Conservation (phyloP, 2,113 vertebrate species). For the Illadopsis cleaveri region DNA sequence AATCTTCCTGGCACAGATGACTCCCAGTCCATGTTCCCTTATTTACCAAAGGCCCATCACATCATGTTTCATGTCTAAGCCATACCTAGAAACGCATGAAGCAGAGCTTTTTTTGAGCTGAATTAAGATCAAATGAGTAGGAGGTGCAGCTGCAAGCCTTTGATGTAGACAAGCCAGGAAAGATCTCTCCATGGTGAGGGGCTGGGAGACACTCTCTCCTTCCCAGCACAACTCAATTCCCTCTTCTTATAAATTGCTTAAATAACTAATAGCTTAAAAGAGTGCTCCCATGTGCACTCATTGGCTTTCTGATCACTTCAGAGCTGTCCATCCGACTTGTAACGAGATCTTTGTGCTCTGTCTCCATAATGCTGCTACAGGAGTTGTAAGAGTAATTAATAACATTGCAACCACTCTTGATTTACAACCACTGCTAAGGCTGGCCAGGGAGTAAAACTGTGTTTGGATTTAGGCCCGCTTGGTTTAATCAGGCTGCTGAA, state of each 20-base stretch:
- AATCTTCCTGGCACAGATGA: constrained; percentile 3
- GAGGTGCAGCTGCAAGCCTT: background rate
- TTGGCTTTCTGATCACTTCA: background rate
- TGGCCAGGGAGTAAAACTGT: background rate
- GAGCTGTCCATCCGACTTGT: background rate
- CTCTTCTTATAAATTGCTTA: background rate
- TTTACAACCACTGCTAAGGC: background rate
- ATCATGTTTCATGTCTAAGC: background rate
- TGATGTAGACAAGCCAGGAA: constrained; percentile 29
- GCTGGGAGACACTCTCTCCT: background rate
- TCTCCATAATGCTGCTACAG: background rate
- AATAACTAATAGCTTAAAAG: background rate
- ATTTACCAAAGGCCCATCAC: constrained; percentile 2
- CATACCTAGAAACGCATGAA: background rate
- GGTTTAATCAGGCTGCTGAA: background rate
- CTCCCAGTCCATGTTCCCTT: background rate
- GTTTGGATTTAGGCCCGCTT: constrained; percentile 3
- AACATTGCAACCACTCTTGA: background rate
- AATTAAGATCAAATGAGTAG: constrained; percentile 54
- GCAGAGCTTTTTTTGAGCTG: background rate
- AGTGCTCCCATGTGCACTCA: background rate
- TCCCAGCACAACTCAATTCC: constrained; percentile 12
- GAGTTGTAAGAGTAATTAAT: background rate
- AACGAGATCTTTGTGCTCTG: background rate
- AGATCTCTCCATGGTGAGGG: background rate